Conservation (phyloP, 2,888 invertebrate species). For the Apodemia duryi region DNA sequence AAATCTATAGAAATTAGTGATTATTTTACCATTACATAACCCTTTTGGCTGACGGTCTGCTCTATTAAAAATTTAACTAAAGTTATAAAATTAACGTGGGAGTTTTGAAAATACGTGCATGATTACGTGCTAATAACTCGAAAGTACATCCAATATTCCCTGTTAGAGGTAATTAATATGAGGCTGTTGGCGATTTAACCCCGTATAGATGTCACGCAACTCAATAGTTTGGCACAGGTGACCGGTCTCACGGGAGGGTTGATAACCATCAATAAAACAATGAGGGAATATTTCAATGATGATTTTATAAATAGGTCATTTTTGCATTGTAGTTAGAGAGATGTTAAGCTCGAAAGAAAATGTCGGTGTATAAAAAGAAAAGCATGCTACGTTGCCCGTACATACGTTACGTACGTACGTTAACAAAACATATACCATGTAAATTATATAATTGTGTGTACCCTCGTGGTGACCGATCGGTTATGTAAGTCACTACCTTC, state of each 20-base stretch:
- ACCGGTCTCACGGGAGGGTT: conserved; percentile 47
- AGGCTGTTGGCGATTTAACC: conserved; percentile 35
- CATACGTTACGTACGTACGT: too few relatives aligned
- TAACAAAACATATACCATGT: too few relatives aligned
- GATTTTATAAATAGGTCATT: neutral
- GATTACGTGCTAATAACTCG: conserved; percentile 23
- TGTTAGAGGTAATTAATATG: conserved; percentile 40
- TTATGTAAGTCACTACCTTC: too few relatives aligned
- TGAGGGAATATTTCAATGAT: conserved; percentile 17
- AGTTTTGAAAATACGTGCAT: conserved; percentile 30
- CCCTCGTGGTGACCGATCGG: too few relatives aligned
- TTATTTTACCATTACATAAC: too few relatives aligned
- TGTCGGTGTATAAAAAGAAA: too few relatives aligned
- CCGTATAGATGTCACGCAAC: conserved; percentile 50
- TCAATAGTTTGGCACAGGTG: conserved; percentile 49
- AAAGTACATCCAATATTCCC: conserved; percentile 34
- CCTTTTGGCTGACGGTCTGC: too few relatives aligned
- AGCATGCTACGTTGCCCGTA: too few relatives aligned
- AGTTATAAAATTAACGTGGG: conserved; percentile 42
- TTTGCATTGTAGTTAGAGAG: neutral
- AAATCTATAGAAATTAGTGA: too few relatives aligned
- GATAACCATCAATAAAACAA: conserved; percentile 37
- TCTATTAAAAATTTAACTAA: too few relatives aligned
- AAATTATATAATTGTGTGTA: too few relatives aligned
- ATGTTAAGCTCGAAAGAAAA: too few relatives aligned